These are phyloP conservation scores for Plestiodon gilberti DNA, from an alignment of 2,113 vertebrate genomes.

Conservation along the genomic window DNA sequence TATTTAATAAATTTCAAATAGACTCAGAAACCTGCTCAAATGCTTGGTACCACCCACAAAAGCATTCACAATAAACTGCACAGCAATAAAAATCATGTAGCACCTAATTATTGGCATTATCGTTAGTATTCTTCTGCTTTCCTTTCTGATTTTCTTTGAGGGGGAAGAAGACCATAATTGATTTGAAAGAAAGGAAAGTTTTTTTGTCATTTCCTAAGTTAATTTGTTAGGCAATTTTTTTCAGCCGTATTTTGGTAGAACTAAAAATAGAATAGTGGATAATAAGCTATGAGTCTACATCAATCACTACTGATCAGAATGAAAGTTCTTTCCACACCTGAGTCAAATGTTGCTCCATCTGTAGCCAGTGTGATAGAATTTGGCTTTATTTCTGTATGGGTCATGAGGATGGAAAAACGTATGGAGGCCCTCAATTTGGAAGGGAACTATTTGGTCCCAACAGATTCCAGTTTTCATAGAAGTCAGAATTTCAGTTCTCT, in stretches of 20 bases:
- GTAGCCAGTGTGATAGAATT: constrained; percentile 27
- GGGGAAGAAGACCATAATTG: constrained; percentile 30
- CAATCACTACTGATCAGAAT: constrained; percentile 64
- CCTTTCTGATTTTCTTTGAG: constrained; percentile 36
- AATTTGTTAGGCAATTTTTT: constrained; percentile 44
- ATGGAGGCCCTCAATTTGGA: constrained; percentile 16
- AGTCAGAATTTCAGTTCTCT: constrained; percentile 13
- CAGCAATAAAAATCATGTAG: constrained; percentile 73
- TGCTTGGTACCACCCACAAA: constrained; percentile 77
- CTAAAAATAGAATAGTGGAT: constrained; percentile 62
- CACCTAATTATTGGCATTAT: constrained; percentile 78
- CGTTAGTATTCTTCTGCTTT: constrained; percentile 34
- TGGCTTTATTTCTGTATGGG: constrained; percentile 28
- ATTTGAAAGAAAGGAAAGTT: constrained; percentile 58
- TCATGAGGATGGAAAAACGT: constrained; percentile 39
- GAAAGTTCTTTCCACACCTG: constrained; percentile 55
- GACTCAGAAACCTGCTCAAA: constrained; percentile 73
- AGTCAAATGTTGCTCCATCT: constrained; percentile 46
- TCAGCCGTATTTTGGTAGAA: constrained; percentile 45
- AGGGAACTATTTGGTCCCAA: constrained; percentile 47
- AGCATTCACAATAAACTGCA: constrained; percentile 71
- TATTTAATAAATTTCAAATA: constrained; percentile 72
- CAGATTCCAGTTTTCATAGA: constrained; percentile 41
- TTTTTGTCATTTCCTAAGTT: constrained; percentile 62
- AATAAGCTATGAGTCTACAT: constrained; percentile 54